A percentile compares a stretch with the other conserved stretches of the same genome.
Evolutionary conservation across 1,140 invertebrate genomes (phyloP).

Genomic region (Palaemon carinicauda): DNA sequence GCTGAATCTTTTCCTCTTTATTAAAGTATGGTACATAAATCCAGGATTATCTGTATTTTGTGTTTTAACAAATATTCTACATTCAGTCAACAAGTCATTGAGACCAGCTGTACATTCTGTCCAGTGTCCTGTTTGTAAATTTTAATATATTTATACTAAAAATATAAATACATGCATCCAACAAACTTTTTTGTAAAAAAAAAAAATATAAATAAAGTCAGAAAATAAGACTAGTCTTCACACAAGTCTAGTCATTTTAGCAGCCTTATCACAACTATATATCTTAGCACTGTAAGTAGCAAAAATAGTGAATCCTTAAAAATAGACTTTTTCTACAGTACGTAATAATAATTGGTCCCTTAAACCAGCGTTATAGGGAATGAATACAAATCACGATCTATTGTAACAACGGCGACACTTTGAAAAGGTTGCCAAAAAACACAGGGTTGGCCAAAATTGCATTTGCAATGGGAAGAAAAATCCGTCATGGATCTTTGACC

Average conservation of each 20-base stretch:
- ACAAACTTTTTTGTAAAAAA: neutral
- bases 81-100: neutral
- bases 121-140: neutral
- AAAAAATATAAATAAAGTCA: neutral
- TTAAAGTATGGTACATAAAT: too few species aligned
- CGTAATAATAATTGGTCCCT: neutral
- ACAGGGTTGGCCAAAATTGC: too few species aligned
- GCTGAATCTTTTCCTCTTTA: too few species aligned
- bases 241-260: neutral
- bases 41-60: too few species aligned
- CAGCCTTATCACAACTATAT: neutral
- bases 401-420: too few species aligned
- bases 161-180: constrained; percentile 54
- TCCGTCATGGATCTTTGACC: too few species aligned
- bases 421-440: too few species aligned
- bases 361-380: neutral
- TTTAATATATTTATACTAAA: constrained; percentile 1
- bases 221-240: neutral
- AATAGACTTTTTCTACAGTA: neutral
- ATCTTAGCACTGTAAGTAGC: constrained; percentile 41
- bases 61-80: neutral
- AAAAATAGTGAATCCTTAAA: constrained; percentile 18
- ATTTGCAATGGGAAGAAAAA: too few species aligned
- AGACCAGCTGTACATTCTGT: neutral
- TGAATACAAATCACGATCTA: too few species aligned